Evolutionary conservation across 2,888 invertebrate genomes (phyloP).

Genomic region (Cantharis rufa): DNA sequence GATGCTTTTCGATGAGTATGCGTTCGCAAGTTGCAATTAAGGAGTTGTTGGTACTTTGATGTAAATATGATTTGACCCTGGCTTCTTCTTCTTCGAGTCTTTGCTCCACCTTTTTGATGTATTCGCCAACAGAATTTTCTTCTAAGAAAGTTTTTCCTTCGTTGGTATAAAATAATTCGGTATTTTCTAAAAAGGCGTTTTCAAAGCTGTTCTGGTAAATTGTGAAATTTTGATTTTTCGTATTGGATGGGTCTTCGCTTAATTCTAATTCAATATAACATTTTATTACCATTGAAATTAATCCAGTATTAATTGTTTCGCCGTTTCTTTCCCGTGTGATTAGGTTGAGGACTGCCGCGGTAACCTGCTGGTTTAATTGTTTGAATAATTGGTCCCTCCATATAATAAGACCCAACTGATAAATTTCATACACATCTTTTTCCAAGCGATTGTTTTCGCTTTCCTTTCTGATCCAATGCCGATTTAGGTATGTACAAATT

Average conservation of each 20-base stretch:
- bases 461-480: slow-evolving; percentile 98
- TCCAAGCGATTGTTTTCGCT: slow-evolving; percentile 91
- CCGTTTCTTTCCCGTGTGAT: slow-evolving; percentile 96
- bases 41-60: slow-evolving; percentile 88
- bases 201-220: slow-evolving; percentile 95
- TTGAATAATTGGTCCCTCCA: slow-evolving; percentile 97
- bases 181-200: slow-evolving; percentile 91
- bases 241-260: slow-evolving; percentile 80
- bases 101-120: slow-evolving; percentile 98
- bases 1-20: slow-evolving; percentile 93
- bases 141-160: slow-evolving; percentile 94
- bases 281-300: slow-evolving; percentile 97
- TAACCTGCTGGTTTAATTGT: slow-evolving; percentile 92
- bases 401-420: slow-evolving; percentile 94
- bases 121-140: slow-evolving; percentile 96
- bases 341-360: slow-evolving; percentile 94
- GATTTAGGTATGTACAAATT: slow-evolving; percentile 95
- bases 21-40: slow-evolving; percentile 92
- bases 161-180: slow-evolving; percentile 90
- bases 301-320: slow-evolving; percentile 93
- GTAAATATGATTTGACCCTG: slow-evolving; percentile 91
- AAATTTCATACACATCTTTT: slow-evolving; percentile 96
- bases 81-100: slow-evolving; percentile 91
- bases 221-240: slow-evolving; percentile 76
- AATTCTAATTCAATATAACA: slow-evolving; percentile 95